Evolutionary conservation across 2,888 invertebrate genomes (phyloP).

Genomic region (Celastrina argiolus): DNA sequence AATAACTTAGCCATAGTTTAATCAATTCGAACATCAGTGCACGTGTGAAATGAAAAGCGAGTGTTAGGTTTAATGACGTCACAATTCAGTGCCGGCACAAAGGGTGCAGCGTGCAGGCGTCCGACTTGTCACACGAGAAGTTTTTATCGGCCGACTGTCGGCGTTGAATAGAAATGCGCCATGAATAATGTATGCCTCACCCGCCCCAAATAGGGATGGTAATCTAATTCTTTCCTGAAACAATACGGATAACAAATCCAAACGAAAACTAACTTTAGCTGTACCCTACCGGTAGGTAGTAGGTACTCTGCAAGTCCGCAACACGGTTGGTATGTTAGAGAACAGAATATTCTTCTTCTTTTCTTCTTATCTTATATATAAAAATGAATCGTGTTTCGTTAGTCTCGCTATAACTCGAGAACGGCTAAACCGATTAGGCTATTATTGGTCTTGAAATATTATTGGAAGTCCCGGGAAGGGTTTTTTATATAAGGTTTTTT

Average conservation of each 20-base stretch:
- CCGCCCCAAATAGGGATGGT: slow-evolving; percentile 30
- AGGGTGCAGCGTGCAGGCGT: slow-evolving; percentile 76
- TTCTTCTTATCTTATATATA: too few relatives aligned
- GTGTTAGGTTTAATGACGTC: slow-evolving; percentile 45
- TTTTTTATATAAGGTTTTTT: too few relatives aligned
- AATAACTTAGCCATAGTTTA: too few relatives aligned
- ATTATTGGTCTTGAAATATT: too few relatives aligned
- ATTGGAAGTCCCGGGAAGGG: too few relatives aligned
- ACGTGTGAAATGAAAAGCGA: background rate
- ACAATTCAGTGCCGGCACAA: slow-evolving; percentile 71
- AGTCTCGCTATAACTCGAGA: too few relatives aligned
- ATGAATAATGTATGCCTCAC: slow-evolving; percentile 70
- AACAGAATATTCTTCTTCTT: too few relatives aligned
- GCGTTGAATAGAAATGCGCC: slow-evolving; percentile 75
- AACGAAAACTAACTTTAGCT: background rate
- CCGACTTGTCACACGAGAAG: slow-evolving; percentile 75
- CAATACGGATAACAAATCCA: background rate
- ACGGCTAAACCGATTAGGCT: too few relatives aligned
- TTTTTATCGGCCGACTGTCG: slow-evolving; percentile 75
- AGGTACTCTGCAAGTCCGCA: too few relatives aligned
- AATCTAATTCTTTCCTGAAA: background rate
- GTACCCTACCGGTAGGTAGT: background rate
- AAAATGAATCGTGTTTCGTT: too few relatives aligned
- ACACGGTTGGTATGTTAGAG: too few relatives aligned
- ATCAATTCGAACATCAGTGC: background rate